A percentile compares a stretch with the other conserved stretches of the same genome.
phyloP scores from a whole-genome alignment of 2,797 vertebrate genomes.

The Erethizon dorsatum region DNA sequence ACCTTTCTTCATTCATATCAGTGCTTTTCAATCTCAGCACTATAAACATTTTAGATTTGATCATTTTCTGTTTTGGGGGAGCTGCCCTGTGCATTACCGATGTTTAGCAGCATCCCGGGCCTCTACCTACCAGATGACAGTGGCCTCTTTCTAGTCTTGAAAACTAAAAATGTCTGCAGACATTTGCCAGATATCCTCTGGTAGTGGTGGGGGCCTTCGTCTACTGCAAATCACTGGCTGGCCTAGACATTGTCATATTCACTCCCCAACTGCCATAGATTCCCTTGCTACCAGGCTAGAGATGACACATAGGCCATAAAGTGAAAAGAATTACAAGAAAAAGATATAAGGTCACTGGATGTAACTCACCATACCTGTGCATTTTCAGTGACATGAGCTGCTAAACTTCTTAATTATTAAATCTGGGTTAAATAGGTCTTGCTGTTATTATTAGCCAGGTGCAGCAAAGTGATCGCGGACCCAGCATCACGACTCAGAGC shows the following conservation, averaged over 20 bases:
- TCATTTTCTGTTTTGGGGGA: background rate
- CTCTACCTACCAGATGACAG: background rate
- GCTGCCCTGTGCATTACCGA: no score
- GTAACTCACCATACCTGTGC: background rate
- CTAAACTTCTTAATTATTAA: background rate
- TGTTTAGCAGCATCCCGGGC: background rate
- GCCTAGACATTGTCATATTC: background rate
- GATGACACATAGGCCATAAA: background rate
- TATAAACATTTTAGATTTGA: background rate
- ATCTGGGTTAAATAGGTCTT: background rate
- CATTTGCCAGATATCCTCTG: background rate
- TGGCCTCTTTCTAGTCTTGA: background rate
- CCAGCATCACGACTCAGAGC: background rate
- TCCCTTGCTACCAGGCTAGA: background rate
- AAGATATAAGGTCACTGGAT: background rate
- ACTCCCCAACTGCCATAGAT: background rate
- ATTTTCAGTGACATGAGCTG: background rate
- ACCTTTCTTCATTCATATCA: background rate
- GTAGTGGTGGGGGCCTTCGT: background rate
- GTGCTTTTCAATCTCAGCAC: background rate
- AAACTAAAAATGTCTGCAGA: constrained; percentile 11
- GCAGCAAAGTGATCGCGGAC: background rate
- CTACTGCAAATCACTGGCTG: background rate
- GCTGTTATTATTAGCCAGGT: background rate
- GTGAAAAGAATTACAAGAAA: background rate